Evolutionary conservation across 2,888 invertebrate species (phyloP).

Genomic region (Neoaliturus tenellus): DNA sequence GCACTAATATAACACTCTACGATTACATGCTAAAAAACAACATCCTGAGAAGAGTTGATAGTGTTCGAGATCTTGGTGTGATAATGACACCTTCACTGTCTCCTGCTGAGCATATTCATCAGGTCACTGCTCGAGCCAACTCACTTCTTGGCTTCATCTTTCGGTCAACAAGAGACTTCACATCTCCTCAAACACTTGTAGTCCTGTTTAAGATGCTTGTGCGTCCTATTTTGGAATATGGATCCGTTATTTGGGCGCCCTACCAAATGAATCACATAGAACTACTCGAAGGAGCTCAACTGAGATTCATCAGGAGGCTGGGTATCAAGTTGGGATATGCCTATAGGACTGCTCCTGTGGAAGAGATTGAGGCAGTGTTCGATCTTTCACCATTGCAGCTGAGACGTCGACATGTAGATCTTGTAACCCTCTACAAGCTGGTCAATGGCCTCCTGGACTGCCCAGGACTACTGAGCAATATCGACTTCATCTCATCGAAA

Average conservation of each 20-base stretch:
- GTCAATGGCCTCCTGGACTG: constrained; percentile 30
- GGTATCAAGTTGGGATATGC: constrained; percentile 16
- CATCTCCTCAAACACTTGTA: constrained; percentile 21
- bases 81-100: neutral
- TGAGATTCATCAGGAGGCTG: constrained; percentile 32
- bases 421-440: constrained; percentile 36
- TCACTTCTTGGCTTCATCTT: constrained; percentile 35
- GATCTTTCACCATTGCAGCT: neutral
- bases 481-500: constrained; percentile 2
- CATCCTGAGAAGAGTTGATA: neutral
- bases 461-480: neutral
- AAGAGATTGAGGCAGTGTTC: neutral
- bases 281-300: constrained; percentile 1
- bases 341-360: neutral
- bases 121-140: constrained; percentile 9
- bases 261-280: constrained; percentile 38
- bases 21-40: neutral
- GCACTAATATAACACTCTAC: neutral
- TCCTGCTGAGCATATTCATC: neutral
- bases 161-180: constrained; percentile 37
- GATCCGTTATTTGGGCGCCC: constrained; percentile 38
- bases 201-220: constrained; percentile 20
- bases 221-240: constrained; percentile 37
- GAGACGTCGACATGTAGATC: constrained; percentile 4
- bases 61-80: constrained; percentile 47